Evolutionary conservation across 2,797 vertebrate genomes (phyloP).

Genomic region (Malacoctenus gilli): DNA sequence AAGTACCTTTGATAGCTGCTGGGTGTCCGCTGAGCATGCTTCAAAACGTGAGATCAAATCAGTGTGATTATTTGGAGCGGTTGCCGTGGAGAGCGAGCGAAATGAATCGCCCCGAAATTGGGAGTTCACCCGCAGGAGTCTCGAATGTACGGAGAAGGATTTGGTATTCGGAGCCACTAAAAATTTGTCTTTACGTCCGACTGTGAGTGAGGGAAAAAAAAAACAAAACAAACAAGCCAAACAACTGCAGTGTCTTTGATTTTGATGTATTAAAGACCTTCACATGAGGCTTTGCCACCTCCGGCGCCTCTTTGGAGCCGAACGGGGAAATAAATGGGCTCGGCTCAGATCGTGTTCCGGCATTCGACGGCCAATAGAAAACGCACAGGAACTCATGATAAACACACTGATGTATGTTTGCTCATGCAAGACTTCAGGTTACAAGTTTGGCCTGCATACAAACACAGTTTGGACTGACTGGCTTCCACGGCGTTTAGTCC

Average conservation of each 20-base stretch:
- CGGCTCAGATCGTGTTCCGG: neutral
- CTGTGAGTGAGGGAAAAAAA: slow-evolving; percentile 4
- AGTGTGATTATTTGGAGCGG: too few species aligned
- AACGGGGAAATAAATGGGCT: slow-evolving; percentile 37
- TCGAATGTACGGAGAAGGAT: slow-evolving; percentile 25
- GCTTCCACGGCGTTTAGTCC: neutral
- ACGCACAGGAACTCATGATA: too few species aligned
- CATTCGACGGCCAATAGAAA: slow-evolving; percentile 5
- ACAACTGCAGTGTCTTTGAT: slow-evolving; percentile 29
- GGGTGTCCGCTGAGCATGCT: too few species aligned
- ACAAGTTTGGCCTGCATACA: too few species aligned
- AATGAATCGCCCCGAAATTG: slow-evolving; percentile 24
- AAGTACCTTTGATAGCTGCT: too few species aligned
- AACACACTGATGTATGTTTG: too few species aligned
- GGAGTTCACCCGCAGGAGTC: slow-evolving; percentile 31
- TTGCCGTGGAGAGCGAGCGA: neutral
- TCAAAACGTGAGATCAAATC: too few species aligned
- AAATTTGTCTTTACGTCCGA: slow-evolving; percentile 26
- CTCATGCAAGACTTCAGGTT: too few species aligned
- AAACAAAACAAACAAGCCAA: too few species aligned
- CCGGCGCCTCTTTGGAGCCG: slow-evolving; percentile 20
- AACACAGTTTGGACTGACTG: too few species aligned
- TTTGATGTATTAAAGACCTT: slow-evolving; percentile 54
- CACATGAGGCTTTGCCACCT: slow-evolving; percentile 38
- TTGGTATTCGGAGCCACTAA: slow-evolving; percentile 35